phyloP scores from a whole-genome alignment of 2,113 vertebrate species.

The Fulmarus glacialis region DNA sequence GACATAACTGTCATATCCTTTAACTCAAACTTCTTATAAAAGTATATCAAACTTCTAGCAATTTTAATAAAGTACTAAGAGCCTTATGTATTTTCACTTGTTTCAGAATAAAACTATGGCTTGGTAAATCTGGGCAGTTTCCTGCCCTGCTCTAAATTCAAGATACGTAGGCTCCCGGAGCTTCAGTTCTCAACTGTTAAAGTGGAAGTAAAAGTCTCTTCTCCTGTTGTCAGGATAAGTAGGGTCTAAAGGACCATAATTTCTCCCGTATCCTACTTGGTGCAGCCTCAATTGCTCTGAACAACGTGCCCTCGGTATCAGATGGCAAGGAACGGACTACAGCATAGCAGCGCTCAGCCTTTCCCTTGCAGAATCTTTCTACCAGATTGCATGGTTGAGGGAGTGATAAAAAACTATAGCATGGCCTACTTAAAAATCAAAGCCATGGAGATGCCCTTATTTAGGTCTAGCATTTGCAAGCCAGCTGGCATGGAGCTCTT shows the following conservation, averaged over 20 bases:
- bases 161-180: not conserved
- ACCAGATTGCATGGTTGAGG: not conserved
- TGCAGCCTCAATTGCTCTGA: not conserved
- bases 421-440: not conserved
- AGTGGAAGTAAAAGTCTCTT: not conserved
- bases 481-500: not conserved
- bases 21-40: not conserved
- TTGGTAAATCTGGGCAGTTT: not conserved
- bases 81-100: not conserved
- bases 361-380: not conserved
- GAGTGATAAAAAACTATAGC: not conserved
- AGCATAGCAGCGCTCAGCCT: not conserved
- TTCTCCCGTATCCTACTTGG: not conserved
- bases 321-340: not conserved
- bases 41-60: not conserved
- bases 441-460: not conserved
- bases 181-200: not conserved
- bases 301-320: not conserved
- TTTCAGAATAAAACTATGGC: not conserved
- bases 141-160: not conserved
- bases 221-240: not conserved
- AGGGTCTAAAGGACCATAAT: not conserved
- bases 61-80: not conserved
- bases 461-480: not conserved
- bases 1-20: not conserved